Evolutionary conservation across 1,140 invertebrate genomes (phyloP).

Genomic region (Drosophila takahashii): DNA sequence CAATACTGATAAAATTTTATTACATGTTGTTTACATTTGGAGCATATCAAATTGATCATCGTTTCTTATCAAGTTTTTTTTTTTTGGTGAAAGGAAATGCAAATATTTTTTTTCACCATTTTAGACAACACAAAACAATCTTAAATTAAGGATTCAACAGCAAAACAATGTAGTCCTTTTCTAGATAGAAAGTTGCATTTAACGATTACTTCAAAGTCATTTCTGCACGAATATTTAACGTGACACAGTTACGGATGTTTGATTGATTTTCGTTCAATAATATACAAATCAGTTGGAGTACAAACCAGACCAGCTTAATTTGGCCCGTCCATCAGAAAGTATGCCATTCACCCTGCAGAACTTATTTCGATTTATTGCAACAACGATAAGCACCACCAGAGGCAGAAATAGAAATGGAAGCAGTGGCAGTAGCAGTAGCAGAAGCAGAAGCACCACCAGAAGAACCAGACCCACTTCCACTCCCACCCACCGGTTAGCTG

Average conservation of each 20-base stretch:
- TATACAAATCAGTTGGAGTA: conserved; percentile 9
- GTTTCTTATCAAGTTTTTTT: too few species aligned
- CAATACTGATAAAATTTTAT: too few species aligned
- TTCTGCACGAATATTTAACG: conserved; percentile 18
- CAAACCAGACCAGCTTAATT: conserved; percentile 27
- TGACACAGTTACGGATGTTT: conserved; percentile 22
- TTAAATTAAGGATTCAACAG: too few species aligned
- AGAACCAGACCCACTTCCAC: neutral
- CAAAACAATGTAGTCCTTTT: too few species aligned
- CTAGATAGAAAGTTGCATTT: neutral
- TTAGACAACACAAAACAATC: too few species aligned
- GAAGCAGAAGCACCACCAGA: neutral
- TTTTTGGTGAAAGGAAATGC: too few species aligned
- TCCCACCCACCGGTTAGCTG: conserved; percentile 21
- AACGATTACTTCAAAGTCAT: conserved; percentile 1
- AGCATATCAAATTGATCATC: too few species aligned
- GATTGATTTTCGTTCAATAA: conserved; percentile 21
- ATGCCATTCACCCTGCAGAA: conserved; percentile 47
- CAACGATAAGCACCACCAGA: conserved; percentile 51
- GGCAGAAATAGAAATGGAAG: neutral
- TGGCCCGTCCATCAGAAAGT: conserved; percentile 41
- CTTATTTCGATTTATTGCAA: conserved; percentile 80
- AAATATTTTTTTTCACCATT: too few species aligned
- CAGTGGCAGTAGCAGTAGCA: neutral
- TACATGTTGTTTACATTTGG: too few species aligned